Base-by-base conservation (phyloP, 2,797 vertebrate genomes). In the Rhinophrynus dorsalis region DNA sequence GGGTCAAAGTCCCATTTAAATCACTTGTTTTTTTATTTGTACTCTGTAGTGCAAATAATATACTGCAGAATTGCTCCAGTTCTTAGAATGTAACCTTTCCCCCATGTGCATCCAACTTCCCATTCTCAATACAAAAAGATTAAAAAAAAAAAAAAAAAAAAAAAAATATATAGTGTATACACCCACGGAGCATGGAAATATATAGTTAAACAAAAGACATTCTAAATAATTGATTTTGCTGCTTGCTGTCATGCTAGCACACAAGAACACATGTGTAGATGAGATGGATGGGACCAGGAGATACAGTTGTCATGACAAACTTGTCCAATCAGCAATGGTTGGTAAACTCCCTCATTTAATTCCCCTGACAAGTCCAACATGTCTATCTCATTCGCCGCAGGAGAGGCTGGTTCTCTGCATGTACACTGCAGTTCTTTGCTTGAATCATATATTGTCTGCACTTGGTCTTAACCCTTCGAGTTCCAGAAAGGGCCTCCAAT, bases 231-330 rank as follows among this genome's bases (percentile, higher is more conserved):
- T 44, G 40, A 18, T 44, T 8, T 44, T 18, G 9, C 20, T 44
- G 2, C 40, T 44, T 44, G 9, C 17, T 30, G 29, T 17, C 6
- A 7, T 17, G 2, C 15, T 18, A 18, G 18, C 1, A 18, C 1
- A 20, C 17, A 20, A 20, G 18, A 44, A 18, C 18, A 18, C 12
- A 44, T 18, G 17, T 5, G 7, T 18, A 7, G 40, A 18, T 44
- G 17, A 5, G 37, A 38, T 12, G n/a, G 11, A 5, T 38, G 37
- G 50, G 50, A 21, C 21, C 50, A 15, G 42, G 66, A 60, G 42
- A 30, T 23, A 23, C 68, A 72, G 68, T 48, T 72, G 68, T 64
- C 68, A 72, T 64, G 60, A 65, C 52, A 58, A 47, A 58, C 51
- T 32, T 55, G 2, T 64, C 60, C 52, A 56, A 27, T 57, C 40